phyloP scores from a whole-genome alignment of 2,797 vertebrate genomes.

The Melanotaenia nigrans region DNA sequence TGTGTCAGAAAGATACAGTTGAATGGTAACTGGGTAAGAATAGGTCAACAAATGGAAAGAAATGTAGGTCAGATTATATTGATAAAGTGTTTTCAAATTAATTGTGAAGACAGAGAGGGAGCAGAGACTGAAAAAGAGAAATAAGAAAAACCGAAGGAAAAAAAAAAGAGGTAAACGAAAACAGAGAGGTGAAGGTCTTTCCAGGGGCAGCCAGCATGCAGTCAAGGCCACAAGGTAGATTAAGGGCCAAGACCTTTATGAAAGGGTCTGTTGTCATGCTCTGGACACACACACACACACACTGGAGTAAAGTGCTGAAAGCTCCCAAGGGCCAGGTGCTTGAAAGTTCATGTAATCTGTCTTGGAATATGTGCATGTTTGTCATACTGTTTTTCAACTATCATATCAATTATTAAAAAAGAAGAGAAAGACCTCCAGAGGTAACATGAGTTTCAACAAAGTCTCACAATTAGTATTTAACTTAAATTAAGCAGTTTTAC shows the following conservation, averaged over 20 bases:
- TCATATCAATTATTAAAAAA: conserved; percentile 66
- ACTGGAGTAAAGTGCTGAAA: conserved; percentile 53
- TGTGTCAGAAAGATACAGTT: not conserved
- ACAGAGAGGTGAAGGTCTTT: conserved; percentile 66
- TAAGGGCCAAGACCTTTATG: conserved; percentile 74
- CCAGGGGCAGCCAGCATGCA: conserved; percentile 82
- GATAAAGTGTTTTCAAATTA: conserved; percentile 44
- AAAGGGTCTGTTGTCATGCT: conserved; percentile 74
- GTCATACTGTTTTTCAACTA: conserved; percentile 46
- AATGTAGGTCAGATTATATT: conserved; percentile 18
- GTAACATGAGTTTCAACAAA: conserved; percentile 29
- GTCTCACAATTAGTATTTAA: conserved; percentile 24
- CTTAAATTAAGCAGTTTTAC: not conserved
- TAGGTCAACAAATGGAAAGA: conserved; percentile 16
- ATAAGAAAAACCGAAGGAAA: conserved; percentile 15
- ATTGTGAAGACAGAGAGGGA: conserved; percentile 49
- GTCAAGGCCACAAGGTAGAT: conserved; percentile 65
- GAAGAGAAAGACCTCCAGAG: conserved; percentile 32
- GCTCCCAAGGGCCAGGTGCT: conserved; percentile 67
- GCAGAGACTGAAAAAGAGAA: conserved; percentile 10
- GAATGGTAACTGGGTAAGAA: conserved; percentile 14
- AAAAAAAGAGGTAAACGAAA: conserved; percentile 4
- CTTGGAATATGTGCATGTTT: conserved; percentile 31
- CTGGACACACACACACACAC: conserved; percentile 36
- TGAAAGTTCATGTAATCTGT: conserved; percentile 71